Base-by-base conservation (phyloP, 1,140 invertebrate genomes). In the Cydia strobilella region DNA sequence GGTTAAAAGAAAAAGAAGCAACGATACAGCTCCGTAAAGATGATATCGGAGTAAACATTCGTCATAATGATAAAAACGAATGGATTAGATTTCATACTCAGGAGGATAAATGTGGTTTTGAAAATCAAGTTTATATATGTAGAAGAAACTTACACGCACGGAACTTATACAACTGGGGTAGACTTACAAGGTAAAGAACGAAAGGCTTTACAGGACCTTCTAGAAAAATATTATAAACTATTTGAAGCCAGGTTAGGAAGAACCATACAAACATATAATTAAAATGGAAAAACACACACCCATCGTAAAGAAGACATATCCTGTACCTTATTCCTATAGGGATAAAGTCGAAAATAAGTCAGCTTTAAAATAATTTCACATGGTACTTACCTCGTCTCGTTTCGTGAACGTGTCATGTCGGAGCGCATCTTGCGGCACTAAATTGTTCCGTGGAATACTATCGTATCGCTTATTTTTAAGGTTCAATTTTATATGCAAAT, bases 241-340 rank as follows among this genome's bases (percentile, higher is more conserved):
- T 66, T 66, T 35, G 25, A 27, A 66, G 12, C 25, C 4, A 27
- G 27, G 6, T 77, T 78, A 35, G 83, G 80, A 0, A 74, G 59
- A 18, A 66, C 74, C 0, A 77, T 87, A 85, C 65, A 62, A 79
- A 35, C 82, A 87, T 74, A 66, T 75, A 74, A 84, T 86, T 23
- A 79, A 73, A 39, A 75, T 87, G 74, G 20, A 12, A 9, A 25
- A 74, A 25, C 48, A 84, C 2, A 74, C 54, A 23, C 79, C 83
- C 6, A 48, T 83, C 25, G 63, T 82, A n/a, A 80, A 76, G 31
- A 74, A 71, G 15, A 73, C 80, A 2, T 86, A 86, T 76, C 83
- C 84, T 23, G 39, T 86, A n/a, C 85, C 84, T 12, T 80, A 77
- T 75, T 79, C 80, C 0, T 84, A 82, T 77, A 71, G 79, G 10